Base-by-base conservation (phyloP, 2,888 invertebrate species). In the Noctua comes region DNA sequence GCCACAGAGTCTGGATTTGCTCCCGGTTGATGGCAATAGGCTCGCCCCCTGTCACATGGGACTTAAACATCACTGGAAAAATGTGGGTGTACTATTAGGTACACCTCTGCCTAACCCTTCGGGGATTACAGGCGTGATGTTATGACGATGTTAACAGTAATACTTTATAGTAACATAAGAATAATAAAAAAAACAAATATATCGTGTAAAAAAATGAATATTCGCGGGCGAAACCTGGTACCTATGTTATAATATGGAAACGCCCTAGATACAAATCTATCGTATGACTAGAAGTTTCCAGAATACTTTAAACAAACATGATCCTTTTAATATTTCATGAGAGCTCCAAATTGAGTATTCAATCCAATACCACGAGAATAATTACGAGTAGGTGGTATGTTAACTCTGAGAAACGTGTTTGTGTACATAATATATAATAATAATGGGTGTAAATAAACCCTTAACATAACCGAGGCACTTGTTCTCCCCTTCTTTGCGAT, bases 281-380 rank as follows among this genome's bases (percentile, higher is more conserved):
- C n/a, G 6, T 36, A 36, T 10, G 10, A 18, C 24, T 40, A 48
- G 21, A 68, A 68, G 40, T 40, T 73, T 68, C 16, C 24, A 68
- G 68, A 40, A 73, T 69, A 43, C 27, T 68, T 46, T 54, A 59
- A 36, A 31, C 43, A 46, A 59, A 71, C 46, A 36, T 59, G 27
- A 54, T 27, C 73, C 24, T 73, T 73, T 59, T 46, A 36, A 71
- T 75, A 75, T 76, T 72, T 72, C 21, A 62, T 72, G 59, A 76
- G 59, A 72, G 31, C 59, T 72, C 7, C n/a, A 18, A 31, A n/a
- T 70, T 76, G n/a, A 48, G 10, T 48, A 62, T 76, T 62, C 46
- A 46, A 62, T 76, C 21, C 59, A 13, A 48, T 62, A 4, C 21
- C n/a, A 48, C 10, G 1, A 21, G 66, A 21, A 73, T 43, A 24